A percentile compares a stretch with the other conserved stretches of the same genome.
Evolutionary conservation across 2,113 vertebrate species (phyloP).

Genomic region (Turdus rufiventris): DNA sequence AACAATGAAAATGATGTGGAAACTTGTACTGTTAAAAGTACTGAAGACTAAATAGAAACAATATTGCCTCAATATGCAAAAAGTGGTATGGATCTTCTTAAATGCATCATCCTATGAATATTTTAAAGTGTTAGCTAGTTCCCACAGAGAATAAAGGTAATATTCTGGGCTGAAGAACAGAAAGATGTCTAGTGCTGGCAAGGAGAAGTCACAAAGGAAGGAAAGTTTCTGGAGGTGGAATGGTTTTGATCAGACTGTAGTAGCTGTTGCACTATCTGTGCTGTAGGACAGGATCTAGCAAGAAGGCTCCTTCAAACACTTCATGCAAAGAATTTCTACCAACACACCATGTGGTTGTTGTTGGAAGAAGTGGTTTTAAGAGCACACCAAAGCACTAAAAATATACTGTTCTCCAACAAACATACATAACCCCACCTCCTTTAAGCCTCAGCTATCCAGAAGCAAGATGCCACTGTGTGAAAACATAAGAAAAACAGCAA

Average conservation of each 20-base stretch:
- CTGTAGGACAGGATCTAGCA: not conserved
- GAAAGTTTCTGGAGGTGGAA: not conserved
- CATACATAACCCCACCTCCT: not conserved
- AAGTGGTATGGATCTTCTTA: not conserved
- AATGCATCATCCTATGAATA: not conserved
- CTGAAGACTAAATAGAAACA: not conserved
- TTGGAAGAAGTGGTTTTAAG: not conserved
- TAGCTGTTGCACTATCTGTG: not conserved
- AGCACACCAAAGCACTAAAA: not conserved
- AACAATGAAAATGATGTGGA: not conserved
- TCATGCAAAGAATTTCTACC: not conserved
- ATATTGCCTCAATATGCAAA: not conserved
- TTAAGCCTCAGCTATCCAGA: not conserved
- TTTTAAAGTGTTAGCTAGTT: not conserved
- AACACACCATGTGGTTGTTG: not conserved
- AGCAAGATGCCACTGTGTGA: not conserved
- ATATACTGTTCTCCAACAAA: not conserved
- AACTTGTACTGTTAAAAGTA: not conserved
- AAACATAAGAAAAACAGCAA: not conserved
- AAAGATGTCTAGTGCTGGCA: not conserved
- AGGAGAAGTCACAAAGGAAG: not conserved
- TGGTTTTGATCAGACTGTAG: not conserved
- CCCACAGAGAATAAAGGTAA: not conserved
- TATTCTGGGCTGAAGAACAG: not conserved
- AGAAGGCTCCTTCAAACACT: not conserved